These are phyloP conservation scores for Lucifuga dentata DNA, from an alignment of 2,113 vertebrate species.

Conservation along the genomic window DNA sequence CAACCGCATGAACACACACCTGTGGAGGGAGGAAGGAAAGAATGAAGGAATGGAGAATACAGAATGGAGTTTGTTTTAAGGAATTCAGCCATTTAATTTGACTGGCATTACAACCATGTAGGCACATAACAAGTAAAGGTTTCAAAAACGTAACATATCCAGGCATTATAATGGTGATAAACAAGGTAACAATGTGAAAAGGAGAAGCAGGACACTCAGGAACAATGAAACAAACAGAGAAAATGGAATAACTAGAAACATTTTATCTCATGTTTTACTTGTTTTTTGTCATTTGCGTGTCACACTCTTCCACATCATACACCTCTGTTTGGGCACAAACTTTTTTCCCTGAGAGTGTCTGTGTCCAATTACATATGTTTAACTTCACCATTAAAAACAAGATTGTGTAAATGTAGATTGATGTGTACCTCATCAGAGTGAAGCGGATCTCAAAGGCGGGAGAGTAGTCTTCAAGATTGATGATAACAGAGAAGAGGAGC, in stretches of 20 bases:
- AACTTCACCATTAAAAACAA: neutral
- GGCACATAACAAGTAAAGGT: too few species aligned
- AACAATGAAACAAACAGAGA: too few species aligned
- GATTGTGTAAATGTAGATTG: neutral
- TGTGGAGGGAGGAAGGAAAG: constrained; percentile 55
- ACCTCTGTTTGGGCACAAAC: too few species aligned
- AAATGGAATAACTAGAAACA: too few species aligned
- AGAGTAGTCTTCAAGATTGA: constrained; percentile 92
- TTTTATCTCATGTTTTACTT: too few species aligned
- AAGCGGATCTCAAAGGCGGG: constrained; percentile 94
- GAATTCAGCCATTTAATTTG: neutral
- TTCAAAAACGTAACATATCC: too few species aligned
- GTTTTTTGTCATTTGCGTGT: too few species aligned
- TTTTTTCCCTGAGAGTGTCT: neutral
- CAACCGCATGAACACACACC: constrained; percentile 94
- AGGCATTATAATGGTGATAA: too few species aligned
- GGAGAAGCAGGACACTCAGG: too few species aligned
- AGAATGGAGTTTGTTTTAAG: neutral
- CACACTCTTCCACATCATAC: too few species aligned
- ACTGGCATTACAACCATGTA: neutral
- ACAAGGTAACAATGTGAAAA: too few species aligned
- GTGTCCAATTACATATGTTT: neutral
- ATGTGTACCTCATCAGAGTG: constrained; percentile 89
- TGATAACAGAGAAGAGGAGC: constrained; percentile 88
- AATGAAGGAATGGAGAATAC: neutral